Evolutionary conservation across 2,888 invertebrate genomes (phyloP), one percentile per base, ranked within the genome.

Genomic region (Limenitis camilla): DNA sequence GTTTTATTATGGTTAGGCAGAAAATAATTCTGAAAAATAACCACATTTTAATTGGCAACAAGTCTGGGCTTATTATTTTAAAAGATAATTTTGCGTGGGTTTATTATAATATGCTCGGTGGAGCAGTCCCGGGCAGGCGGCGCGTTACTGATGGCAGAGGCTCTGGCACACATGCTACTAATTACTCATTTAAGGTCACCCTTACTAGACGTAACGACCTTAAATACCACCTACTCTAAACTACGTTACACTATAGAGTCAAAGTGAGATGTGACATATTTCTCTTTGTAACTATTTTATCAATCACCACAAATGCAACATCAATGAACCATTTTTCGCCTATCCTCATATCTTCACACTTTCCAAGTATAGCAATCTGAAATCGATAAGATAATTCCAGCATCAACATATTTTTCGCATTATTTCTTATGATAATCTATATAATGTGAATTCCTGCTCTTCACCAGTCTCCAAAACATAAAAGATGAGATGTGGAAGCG

Each of bases 61-160:
- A 78, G 74, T 76, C 76, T 73, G 63, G 62, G 70, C n/a, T 81
- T 80, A 81, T 82, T 80, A 80, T 82, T 80, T 76, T 76, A 76
- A 79, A 81, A 82, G 78, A 82, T 81, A 81, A 82, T 84, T 80
- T 76, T 65, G 74, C 71, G 74, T 69, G 71, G 77, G 78, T 81
- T 78, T 81, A 81, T 81, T 78, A 76, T 76, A 68, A 67, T 66
- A 64, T 67, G 74, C 74, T 71, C 64, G 69, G 68, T 52, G 43
- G 52, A 56, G 63, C 72, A 69, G 72, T 72, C 69, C 65, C 67
- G 68, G 65, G 52, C 75, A 70, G 68, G 71, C 74, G 74, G 76
- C 68, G 72, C 70, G 71, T 70, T 74, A 70, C 72, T 74, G 79
- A 79, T 73, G 76, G 74, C 71, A 52, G 55, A 49, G 61, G 61